These are phyloP conservation scores for Caiman crocodilus DNA, from an alignment of 2,797 vertebrate genomes.

Conservation along the genomic window DNA sequence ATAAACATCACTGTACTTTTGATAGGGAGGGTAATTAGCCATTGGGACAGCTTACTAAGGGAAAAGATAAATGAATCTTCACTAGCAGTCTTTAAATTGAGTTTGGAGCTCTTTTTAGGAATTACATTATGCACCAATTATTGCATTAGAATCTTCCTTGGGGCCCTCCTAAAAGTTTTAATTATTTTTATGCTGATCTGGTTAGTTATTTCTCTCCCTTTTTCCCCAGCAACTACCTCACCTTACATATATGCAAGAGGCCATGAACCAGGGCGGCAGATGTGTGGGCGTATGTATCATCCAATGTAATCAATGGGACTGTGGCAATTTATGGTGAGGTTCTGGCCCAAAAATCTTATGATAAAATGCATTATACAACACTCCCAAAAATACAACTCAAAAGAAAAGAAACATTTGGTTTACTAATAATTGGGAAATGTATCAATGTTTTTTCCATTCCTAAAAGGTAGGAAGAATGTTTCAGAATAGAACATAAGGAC, in stretches of 20 bases:
- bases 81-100: not conserved
- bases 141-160: not conserved
- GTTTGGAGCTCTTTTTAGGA: not conserved
- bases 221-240: not conserved
- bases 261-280: not conserved
- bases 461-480: not conserved
- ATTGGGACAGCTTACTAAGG: not conserved
- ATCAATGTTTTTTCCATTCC: not conserved
- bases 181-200: not conserved
- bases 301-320: not conserved
- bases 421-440: not conserved
- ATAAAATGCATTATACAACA: not conserved
- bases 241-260: not conserved
- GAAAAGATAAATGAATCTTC: not conserved
- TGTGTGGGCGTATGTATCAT: not conserved
- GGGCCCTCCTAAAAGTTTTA: not conserved
- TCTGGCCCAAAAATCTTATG: not conserved
- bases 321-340: not conserved
- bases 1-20: not conserved
- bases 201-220: not conserved
- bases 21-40: not conserved
- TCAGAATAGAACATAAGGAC: not conserved
- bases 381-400: not conserved
- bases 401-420: not conserved
- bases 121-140: not conserved